These are phyloP conservation scores for Anguilla pacifica DNA, from an alignment of 2,797 vertebrate genomes.

Conservation along the genomic window DNA sequence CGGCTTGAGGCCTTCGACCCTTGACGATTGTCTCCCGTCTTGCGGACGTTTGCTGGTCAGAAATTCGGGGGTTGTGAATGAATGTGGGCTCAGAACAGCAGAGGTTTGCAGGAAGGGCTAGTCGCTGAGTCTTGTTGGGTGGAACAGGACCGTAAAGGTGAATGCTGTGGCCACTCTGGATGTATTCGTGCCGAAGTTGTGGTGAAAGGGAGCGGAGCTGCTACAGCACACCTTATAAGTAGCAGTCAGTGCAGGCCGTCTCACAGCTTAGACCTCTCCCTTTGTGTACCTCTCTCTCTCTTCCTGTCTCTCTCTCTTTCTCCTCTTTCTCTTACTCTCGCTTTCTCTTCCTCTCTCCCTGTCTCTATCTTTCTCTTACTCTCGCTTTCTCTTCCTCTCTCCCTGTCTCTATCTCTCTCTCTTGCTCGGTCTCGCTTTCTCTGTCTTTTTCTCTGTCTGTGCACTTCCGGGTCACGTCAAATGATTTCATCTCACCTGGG, in stretches of 20 bases:
- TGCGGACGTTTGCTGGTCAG: background rate
- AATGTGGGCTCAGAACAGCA: background rate
- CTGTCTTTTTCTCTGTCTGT: constrained; percentile 44
- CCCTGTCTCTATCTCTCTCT: background rate
- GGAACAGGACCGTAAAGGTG: background rate
- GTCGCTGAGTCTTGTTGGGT: background rate
- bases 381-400: background rate
- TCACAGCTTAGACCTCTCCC: background rate
- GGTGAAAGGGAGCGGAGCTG: background rate
- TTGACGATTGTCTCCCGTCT: background rate
- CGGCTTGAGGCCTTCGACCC: background rate
- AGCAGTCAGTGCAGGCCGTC: constrained; percentile 18
- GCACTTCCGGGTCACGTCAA: background rate
- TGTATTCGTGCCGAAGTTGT: background rate
- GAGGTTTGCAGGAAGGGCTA: background rate
- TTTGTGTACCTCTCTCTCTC: background rate
- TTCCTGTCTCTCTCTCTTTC: background rate
- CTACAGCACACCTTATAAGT: background rate
- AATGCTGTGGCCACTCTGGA: background rate
- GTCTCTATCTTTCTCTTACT: constrained; percentile 5
- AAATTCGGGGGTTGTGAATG: background rate
- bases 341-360: background rate
- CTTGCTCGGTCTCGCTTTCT: constrained; percentile 17
- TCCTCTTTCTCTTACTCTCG: background rate
- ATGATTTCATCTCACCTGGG: background rate